phyloP scores from a whole-genome alignment of 1,140 invertebrate genomes.

The Rhopalosiphum padi region DNA sequence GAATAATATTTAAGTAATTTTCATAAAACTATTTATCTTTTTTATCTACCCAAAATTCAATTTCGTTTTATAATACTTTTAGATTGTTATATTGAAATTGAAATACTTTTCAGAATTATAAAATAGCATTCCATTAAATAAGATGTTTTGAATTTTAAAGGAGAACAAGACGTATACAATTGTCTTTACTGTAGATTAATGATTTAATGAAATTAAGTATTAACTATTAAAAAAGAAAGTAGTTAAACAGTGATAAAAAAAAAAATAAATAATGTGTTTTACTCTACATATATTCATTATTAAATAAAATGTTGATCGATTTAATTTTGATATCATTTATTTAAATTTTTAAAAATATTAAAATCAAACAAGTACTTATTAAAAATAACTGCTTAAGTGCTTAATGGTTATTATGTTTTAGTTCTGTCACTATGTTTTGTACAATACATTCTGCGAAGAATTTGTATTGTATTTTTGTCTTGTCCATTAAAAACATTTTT shows the following conservation, averaged over 20 bases:
- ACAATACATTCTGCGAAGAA: neutral
- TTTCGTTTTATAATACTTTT: neutral
- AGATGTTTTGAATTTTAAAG: neutral
- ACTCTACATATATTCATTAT: neutral
- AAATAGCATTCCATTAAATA: neutral
- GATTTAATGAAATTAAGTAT: neutral
- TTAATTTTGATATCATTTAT: neutral
- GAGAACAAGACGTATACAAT: neutral
- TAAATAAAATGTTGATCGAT: neutral
- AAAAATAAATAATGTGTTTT: neutral
- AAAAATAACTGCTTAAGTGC: neutral
- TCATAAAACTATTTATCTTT: conserved; percentile 1
- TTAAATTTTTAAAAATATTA: neutral
- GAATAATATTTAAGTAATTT: neutral
- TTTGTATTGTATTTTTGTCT: neutral
- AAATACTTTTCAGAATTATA: neutral
- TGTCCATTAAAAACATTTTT: neutral
- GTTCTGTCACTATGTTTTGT: neutral
- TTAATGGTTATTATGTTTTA: neutral
- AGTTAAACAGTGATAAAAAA: neutral
- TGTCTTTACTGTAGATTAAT: neutral
- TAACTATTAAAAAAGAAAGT: neutral
- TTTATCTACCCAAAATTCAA: neutral
- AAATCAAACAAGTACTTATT: neutral
- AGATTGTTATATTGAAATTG: neutral